phyloP scores from a whole-genome alignment of 2,888 invertebrate species.

The Heterodera filipjevi region DNA sequence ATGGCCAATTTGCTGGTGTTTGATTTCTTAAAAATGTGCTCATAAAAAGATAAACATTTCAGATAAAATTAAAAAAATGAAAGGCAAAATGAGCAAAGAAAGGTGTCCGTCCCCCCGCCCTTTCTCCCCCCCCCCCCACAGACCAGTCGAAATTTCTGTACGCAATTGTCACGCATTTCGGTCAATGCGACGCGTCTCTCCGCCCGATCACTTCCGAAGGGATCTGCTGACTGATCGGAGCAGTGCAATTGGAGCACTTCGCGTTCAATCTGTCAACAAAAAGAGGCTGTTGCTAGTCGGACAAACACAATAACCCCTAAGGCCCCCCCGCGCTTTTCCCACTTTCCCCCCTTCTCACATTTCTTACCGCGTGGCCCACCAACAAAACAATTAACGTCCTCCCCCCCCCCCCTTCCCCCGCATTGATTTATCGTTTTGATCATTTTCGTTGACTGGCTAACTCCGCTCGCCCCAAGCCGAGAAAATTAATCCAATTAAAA shows the following conservation, averaged over 20 bases:
- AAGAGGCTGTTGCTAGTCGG: neutral
- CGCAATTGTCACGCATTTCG: slow-evolving; percentile 34
- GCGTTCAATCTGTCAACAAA: slow-evolving; percentile 11
- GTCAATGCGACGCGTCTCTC: slow-evolving; percentile 31
- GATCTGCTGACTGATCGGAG: neutral
- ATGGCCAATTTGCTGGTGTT: neutral
- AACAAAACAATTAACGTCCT: too few relatives aligned
- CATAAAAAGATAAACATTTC: neutral
- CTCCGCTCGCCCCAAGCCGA: too few relatives aligned
- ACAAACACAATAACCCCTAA: neutral
- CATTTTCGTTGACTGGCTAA: too few relatives aligned
- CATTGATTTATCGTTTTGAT: too few relatives aligned
- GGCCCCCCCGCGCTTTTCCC: neutral
- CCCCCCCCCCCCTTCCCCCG: too few relatives aligned
- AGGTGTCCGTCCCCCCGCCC: too few relatives aligned
- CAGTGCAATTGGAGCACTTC: neutral
- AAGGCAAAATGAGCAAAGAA: too few relatives aligned
- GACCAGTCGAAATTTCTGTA: slow-evolving; percentile 30
- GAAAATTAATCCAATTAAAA: too few relatives aligned
- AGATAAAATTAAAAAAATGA: neutral
- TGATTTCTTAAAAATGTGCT: neutral
- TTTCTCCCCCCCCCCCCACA: too few relatives aligned
- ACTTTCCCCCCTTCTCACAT: slow-evolving; percentile 9
- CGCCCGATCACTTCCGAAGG: slow-evolving; percentile 8
- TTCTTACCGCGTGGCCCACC: too few relatives aligned